A percentile compares a stretch with the other conserved stretches of the same genome.
phyloP scores from a whole-genome alignment of 2,888 invertebrate genomes.

The Trissolcus brochymenae region DNA sequence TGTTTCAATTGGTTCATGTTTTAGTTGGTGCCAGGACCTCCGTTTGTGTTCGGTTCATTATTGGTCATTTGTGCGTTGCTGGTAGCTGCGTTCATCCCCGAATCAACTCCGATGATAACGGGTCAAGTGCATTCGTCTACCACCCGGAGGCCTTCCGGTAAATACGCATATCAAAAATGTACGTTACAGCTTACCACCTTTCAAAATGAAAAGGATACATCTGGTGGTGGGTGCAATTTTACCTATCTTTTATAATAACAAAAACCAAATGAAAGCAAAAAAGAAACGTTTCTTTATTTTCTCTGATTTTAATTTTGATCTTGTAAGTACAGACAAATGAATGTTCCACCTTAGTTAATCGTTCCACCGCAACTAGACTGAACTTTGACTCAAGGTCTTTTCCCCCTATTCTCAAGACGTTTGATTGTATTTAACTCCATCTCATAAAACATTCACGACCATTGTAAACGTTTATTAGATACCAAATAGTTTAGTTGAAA shows the following conservation, averaged over 20 bases:
- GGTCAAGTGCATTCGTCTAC: constrained; percentile 79
- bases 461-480: no score
- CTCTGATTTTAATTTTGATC: background rate
- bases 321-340: constrained; percentile 22
- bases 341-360: no score
- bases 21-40: constrained; percentile 95
- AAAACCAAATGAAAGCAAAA: background rate
- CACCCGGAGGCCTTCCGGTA: constrained; percentile 80
- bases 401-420: no score
- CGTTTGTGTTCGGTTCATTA: constrained; percentile 98
- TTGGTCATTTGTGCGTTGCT: constrained; percentile 96
- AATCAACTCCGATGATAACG: constrained; percentile 78
- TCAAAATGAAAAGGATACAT: constrained; percentile 67
- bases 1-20: constrained; percentile 41
- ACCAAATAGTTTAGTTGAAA: no score
- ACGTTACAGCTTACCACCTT: constrained; percentile 75
- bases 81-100: constrained; percentile 92
- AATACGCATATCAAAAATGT: constrained; percentile 77
- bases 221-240: constrained; percentile 71
- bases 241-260: constrained; percentile 32
- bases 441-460: no score
- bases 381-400: no score
- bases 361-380: no score
- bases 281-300: constrained; percentile 10
- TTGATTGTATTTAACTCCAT: background rate